phyloP scores from a whole-genome alignment of 1,140 invertebrate species.

The Philopotamus ludificatus region DNA sequence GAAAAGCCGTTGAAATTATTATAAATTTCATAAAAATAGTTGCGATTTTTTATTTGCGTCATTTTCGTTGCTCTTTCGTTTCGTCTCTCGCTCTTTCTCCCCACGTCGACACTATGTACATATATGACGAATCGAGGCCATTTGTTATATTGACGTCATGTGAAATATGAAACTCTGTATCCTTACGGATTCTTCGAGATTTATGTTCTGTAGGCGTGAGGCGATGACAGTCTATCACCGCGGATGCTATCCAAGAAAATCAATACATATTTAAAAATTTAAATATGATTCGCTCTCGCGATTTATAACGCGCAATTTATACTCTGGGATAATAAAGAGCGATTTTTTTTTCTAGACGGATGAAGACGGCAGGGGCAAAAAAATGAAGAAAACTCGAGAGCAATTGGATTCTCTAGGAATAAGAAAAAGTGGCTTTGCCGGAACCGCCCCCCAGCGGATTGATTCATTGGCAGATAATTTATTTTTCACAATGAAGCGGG shows the following conservation, averaged over 20 bases:
- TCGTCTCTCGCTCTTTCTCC: no score
- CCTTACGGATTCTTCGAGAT: slow-evolving; percentile 9
- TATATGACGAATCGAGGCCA: neutral
- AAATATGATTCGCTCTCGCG: no score
- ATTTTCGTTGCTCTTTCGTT: no score
- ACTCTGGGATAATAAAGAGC: slow-evolving; percentile 16
- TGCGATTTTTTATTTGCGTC: no score
- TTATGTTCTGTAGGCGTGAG: slow-evolving; percentile 28
- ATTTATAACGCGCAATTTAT: slow-evolving; percentile 11
- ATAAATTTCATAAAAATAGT: no score
- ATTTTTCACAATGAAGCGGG: slow-evolving; percentile 39
- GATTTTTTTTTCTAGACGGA: slow-evolving; percentile 11
- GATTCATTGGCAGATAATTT: slow-evolving; percentile 42
- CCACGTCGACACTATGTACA: neutral
- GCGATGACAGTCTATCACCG: slow-evolving; percentile 29
- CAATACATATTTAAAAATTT: no score
- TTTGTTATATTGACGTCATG: neutral
- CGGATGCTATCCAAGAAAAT: slow-evolving; percentile 26
- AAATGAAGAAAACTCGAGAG: slow-evolving; percentile 8
- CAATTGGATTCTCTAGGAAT: slow-evolving; percentile 13
- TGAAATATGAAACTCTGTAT: slow-evolving; percentile 8
- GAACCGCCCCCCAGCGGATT: slow-evolving; percentile 18
- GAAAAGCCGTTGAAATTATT: no score
- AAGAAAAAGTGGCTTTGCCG: slow-evolving; percentile 14
- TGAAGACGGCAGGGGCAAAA: no score